Evolutionary conservation across 2,113 vertebrate genomes (phyloP).

Genomic region (Falcunculus frontatus): DNA sequence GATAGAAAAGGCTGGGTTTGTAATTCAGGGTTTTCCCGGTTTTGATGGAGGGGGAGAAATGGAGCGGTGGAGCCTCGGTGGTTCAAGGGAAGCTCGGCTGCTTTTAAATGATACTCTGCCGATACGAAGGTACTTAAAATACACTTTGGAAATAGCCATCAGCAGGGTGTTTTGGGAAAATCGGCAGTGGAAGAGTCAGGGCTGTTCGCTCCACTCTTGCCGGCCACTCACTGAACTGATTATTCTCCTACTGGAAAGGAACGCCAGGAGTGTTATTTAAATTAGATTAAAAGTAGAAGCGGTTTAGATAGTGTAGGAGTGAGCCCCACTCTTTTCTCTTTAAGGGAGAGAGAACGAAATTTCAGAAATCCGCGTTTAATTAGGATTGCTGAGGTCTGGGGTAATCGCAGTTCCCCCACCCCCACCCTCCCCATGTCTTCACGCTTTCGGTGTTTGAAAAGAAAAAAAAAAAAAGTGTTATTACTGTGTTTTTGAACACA

Average conservation of each 20-base stretch:
- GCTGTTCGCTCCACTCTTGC: neutral
- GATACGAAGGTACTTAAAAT: neutral
- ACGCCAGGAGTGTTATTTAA: neutral
- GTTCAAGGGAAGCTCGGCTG: neutral
- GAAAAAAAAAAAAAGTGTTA: neutral
- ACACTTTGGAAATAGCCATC: neutral
- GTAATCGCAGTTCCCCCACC: neutral
- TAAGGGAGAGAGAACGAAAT: neutral
- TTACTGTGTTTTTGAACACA: neutral
- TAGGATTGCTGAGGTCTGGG: neutral
- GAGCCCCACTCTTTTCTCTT: neutral
- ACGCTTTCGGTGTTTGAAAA: neutral
- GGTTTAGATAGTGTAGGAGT: neutral
- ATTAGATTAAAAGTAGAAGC: neutral
- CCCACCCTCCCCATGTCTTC: neutral
- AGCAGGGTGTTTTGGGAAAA: neutral
- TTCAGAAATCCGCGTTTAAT: neutral
- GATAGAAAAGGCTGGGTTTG: neutral
- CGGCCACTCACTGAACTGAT: neutral
- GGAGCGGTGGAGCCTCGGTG: neutral
- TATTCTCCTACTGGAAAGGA: neutral
- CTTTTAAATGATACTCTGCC: neutral
- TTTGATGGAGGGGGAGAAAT: neutral
- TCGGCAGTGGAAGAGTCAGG: neutral
- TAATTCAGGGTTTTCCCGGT: neutral